phyloP scores from a whole-genome alignment of 2,888 invertebrate species.

The Oscheius onirici region DNA sequence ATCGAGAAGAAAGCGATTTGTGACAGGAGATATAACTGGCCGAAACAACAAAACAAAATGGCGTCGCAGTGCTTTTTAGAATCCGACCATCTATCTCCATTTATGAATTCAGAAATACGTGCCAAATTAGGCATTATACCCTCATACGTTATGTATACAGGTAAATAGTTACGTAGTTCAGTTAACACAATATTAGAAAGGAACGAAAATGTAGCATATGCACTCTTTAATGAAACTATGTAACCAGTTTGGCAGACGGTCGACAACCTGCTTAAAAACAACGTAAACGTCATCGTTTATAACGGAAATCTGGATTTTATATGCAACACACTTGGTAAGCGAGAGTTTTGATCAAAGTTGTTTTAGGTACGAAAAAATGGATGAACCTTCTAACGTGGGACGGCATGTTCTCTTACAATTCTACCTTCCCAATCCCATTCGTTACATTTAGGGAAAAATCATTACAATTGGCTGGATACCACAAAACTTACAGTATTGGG shows the following conservation, averaged over 20 bases:
- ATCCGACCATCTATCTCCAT: slow-evolving; percentile 63
- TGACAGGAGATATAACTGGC: background rate
- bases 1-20: slow-evolving; percentile 37
- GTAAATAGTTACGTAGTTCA: slow-evolving; percentile 67
- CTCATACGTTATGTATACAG: slow-evolving; percentile 79
- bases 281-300: slow-evolving; percentile 79
- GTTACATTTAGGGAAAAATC: slow-evolving; percentile 43
- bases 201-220: slow-evolving; percentile 77
- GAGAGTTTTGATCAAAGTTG: no score
- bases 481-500: slow-evolving; percentile 78
- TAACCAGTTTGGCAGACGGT: slow-evolving; percentile 80
- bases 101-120: slow-evolving; percentile 80
- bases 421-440: slow-evolving; percentile 49
- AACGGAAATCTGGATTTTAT: slow-evolving; percentile 86
- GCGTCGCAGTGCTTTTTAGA: slow-evolving; percentile 54
- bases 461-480: slow-evolving; percentile 56
- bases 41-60: slow-evolving; percentile 37
- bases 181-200: slow-evolving; percentile 71
- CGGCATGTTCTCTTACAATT: slow-evolving; percentile 77
- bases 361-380: slow-evolving; percentile 80
- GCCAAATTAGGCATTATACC: slow-evolving; percentile 79
- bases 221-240: slow-evolving; percentile 81
- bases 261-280: slow-evolving; percentile 51
- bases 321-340: slow-evolving; percentile 82
- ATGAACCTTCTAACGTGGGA: slow-evolving; percentile 80